These are phyloP conservation scores for Oxygymnocypris stewartii DNA, from an alignment of 2,113 vertebrate genomes.

Conservation along the genomic window DNA sequence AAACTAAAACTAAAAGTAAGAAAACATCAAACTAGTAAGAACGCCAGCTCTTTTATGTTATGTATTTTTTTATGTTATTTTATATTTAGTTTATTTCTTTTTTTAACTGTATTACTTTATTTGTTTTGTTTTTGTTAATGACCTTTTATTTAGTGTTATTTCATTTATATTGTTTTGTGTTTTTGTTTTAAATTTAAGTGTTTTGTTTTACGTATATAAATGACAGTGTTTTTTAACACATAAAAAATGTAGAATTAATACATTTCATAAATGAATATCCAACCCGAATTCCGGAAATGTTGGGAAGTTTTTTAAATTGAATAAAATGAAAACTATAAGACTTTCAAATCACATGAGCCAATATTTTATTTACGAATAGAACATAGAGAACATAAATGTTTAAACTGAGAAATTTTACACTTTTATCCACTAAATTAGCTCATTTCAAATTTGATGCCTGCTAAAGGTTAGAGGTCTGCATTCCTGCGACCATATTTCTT, in stretches of 20 bases:
- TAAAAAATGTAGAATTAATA: neutral
- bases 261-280: no score
- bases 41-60: neutral
- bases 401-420: no score
- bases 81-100: neutral
- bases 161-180: neutral
- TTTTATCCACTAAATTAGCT: no score
- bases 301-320: no score
- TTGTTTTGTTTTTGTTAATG: neutral
- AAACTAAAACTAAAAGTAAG: neutral
- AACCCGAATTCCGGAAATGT: no score
- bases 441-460: no score
- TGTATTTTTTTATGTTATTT: neutral
- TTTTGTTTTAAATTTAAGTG: neutral
- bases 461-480: no score
- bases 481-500: no score
- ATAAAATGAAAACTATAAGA: no score
- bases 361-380: no score
- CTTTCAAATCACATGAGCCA: no score
- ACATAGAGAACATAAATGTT: no score
- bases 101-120: neutral
- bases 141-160: neutral
- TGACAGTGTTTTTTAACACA: neutral
- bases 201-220: neutral
- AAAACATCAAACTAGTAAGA: neutral